These are phyloP conservation scores for Philereme transversata DNA, from an alignment of 2,888 invertebrate genomes.

Conservation along the genomic window DNA sequence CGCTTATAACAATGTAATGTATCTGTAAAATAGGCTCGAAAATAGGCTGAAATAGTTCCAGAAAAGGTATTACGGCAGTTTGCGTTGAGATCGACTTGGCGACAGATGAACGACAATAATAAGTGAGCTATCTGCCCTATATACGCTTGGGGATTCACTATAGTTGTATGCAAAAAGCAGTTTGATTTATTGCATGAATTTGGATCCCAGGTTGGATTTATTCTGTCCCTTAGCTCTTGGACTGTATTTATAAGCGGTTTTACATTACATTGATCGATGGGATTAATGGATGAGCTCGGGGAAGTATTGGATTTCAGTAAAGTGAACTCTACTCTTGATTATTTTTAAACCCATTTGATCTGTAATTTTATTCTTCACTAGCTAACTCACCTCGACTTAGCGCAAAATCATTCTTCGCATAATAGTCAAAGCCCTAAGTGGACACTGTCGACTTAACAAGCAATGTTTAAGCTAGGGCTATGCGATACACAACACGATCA, in stretches of 20 bases:
- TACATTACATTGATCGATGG: constrained; percentile 66
- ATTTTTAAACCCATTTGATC: not conserved
- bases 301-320: constrained; percentile 30
- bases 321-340: constrained; percentile 8
- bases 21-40: too few species aligned
- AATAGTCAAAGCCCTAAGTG: too few species aligned
- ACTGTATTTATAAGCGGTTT: constrained; percentile 60
- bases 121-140: constrained; percentile 2
- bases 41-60: too few species aligned
- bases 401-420: too few species aligned
- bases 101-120: not conserved
- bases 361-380: too few species aligned
- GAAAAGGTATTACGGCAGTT: too few species aligned
- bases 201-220: constrained; percentile 42
- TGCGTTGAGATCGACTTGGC: too few species aligned
- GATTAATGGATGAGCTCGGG: constrained; percentile 54
- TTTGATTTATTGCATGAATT: constrained; percentile 50
- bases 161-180: constrained; percentile 40
- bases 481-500: too few species aligned
- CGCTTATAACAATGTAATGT: too few species aligned
- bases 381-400: too few species aligned
- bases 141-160: constrained; percentile 9
- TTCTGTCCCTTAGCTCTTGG: constrained; percentile 47
- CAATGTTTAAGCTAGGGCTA: too few species aligned
- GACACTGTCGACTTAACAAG: too few species aligned